These are phyloP conservation scores for Xiphophorus maculatus DNA, from an alignment of 2,113 vertebrate genomes.

Conservation along the genomic window DNA sequence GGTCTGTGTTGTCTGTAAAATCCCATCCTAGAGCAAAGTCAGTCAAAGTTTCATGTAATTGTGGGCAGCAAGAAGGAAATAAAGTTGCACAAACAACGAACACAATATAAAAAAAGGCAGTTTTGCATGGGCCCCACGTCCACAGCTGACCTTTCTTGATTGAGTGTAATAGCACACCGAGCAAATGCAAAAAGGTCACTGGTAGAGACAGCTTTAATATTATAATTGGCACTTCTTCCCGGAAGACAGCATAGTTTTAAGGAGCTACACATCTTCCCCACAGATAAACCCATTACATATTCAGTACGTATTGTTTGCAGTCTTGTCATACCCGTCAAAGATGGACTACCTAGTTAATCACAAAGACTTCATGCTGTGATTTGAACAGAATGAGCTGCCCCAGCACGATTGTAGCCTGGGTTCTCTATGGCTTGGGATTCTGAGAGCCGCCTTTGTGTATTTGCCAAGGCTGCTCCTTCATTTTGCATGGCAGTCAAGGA, in stretches of 20 bases:
- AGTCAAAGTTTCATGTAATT: slow-evolving; percentile 26
- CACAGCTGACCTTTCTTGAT: slow-evolving; percentile 83
- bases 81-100: slow-evolving; percentile 40
- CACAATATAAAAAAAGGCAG: slow-evolving; percentile 36
- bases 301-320: slow-evolving; percentile 42
- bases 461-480: slow-evolving; percentile 21
- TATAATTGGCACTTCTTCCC: slow-evolving; percentile 78
- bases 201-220: slow-evolving; percentile 81
- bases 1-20: not conserved
- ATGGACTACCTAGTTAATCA: slow-evolving; percentile 51
- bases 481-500: slow-evolving; percentile 15
- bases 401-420: not conserved
- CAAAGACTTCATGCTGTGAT: slow-evolving; percentile 20
- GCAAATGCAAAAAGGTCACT: slow-evolving; percentile 85
- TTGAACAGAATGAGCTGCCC: not conserved
- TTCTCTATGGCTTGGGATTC: slow-evolving; percentile 27
- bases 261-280: slow-evolving; percentile 24
- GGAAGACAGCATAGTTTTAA: slow-evolving; percentile 51
- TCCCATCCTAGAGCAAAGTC: slow-evolving; percentile 13
- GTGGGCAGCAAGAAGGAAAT: slow-evolving; percentile 25
- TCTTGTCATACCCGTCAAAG: slow-evolving; percentile 32
- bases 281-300: slow-evolving; percentile 26
- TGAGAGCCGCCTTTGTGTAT: slow-evolving; percentile 16
- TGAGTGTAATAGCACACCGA: slow-evolving; percentile 81
- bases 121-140: slow-evolving; percentile 75